A percentile compares a stretch with the other conserved stretches of the same genome.
Conservation (phyloP, 2,888 invertebrate species). For the Patella depressa region DNA sequence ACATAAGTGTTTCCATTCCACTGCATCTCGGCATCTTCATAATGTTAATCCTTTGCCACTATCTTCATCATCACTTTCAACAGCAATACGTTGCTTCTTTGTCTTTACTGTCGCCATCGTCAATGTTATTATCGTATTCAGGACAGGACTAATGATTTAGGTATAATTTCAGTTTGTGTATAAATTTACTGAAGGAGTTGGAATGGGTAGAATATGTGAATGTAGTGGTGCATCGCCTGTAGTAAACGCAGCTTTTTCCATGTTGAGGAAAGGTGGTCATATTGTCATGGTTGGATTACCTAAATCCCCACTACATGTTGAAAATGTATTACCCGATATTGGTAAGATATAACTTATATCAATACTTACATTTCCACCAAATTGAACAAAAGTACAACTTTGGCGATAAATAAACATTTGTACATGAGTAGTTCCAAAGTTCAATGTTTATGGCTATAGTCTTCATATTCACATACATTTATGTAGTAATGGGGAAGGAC, state of each 20-base stretch:
- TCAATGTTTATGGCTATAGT: no score
- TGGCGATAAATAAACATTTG: no score
- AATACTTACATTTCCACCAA: not conserved
- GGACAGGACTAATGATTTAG: not conserved
- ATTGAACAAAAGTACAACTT: no score
- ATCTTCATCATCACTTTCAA: no score
- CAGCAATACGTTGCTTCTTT: no score
- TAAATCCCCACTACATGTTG: conserved; percentile 62
- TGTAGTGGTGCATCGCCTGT: conserved; percentile 59
- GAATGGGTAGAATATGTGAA: conserved; percentile 64
- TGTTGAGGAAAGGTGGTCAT: conserved; percentile 63
- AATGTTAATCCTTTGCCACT: no score
- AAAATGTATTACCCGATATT: conserved; percentile 61
- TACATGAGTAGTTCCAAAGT: no score
- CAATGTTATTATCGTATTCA: no score
- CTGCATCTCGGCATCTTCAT: no score
- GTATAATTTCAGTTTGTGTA: conserved; percentile 50
- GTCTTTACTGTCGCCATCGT: no score
- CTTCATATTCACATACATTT: no score
- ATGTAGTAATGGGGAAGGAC: no score
- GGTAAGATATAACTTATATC: conserved; percentile 41
- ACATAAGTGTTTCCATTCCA: not conserved
- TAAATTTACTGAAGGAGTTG: conserved; percentile 57
- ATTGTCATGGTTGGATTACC: conserved; percentile 62
- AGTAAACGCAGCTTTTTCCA: conserved; percentile 57